Evolutionary conservation across 2,113 vertebrate genomes (phyloP).

Genomic region (Recurvirostra avosetta): DNA sequence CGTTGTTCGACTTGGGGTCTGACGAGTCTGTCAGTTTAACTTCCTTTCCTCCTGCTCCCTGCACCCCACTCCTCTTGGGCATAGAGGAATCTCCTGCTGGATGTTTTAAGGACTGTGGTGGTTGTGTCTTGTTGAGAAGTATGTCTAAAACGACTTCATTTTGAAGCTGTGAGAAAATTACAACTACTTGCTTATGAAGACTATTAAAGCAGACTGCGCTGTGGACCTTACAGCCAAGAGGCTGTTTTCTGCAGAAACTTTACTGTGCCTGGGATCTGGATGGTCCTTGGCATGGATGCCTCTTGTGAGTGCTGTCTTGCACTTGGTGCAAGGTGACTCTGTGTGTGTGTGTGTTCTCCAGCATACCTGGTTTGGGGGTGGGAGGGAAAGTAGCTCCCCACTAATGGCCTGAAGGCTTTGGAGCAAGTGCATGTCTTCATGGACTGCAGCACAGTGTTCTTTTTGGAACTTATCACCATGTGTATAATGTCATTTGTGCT

Average conservation of each 20-base stretch:
- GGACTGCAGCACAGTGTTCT: not conserved
- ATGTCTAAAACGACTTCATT: not conserved
- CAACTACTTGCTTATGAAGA: not conserved
- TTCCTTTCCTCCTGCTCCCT: not conserved
- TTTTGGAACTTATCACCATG: not conserved
- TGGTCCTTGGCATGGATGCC: not conserved
- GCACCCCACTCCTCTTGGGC: rapidly evolving
- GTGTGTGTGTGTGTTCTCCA: not conserved
- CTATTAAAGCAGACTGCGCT: not conserved
- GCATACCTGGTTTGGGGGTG: not conserved
- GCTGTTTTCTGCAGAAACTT: not conserved
- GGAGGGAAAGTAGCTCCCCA: not conserved
- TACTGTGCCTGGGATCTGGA: not conserved
- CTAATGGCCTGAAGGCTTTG: not conserved
- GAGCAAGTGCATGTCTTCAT: not conserved
- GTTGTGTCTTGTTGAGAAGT: not conserved
- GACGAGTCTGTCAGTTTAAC: not conserved
- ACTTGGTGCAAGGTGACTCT: not conserved
- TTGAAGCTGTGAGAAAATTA: not conserved
- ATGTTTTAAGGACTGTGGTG: not conserved
- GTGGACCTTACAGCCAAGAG: not conserved
- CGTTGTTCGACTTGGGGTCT: not conserved
- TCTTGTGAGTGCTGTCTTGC: not conserved
- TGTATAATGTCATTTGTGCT: not conserved
- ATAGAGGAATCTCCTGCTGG: not conserved